Base-by-base conservation (phyloP, 2,797 vertebrate species). In the Epinephelus coioides region DNA sequence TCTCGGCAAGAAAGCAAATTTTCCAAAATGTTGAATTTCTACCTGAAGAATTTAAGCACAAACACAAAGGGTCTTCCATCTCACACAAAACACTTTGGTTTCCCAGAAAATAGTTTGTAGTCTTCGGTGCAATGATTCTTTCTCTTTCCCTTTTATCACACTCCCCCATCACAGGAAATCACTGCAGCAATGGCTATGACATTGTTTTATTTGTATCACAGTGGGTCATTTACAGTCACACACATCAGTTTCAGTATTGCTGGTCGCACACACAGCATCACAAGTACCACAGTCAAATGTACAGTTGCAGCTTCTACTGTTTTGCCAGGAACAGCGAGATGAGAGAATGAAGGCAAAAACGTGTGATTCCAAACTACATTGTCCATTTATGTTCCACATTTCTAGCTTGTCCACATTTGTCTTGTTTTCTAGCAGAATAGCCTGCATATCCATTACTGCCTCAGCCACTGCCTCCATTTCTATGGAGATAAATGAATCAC, bases 381-480 rank as follows among this genome's bases (percentile, higher is more conserved):
- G 91, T 95, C 92, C 84, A 68, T 80, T 85, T 67, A 70, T 63
- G 74, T 56, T 76, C 69, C 79, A 70, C 78, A 78, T 79, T 78
- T 86, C 54, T 85, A 79, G 54, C 44, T 75, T 10, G 70, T 90
- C 85, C 79, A 83, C 65, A 86, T 87, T 88, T 88, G 81, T 78
- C 84, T 84, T 8, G 86, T 84, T 83, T 86, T 79, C 71, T 83
- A 84, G 82, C 72, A 44, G 85, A 69, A 86, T 50, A 84, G 78
- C 74, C 79, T 62, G 67, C 85, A 79, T 79, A 75, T 91, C 89
- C 86, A 78, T 91, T 88, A 94, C 82, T 87, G 88, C 86, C 74
- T 92, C 88, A 87, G 90, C 89, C 91, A 92, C 88, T 84, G 86
- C 88, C 92, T 92, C 94, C 91, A 94, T 81, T 87, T 95, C 93